Evolutionary conservation across 2,797 vertebrate genomes (phyloP).

Genomic region (Neosilurus mollespiculum): DNA sequence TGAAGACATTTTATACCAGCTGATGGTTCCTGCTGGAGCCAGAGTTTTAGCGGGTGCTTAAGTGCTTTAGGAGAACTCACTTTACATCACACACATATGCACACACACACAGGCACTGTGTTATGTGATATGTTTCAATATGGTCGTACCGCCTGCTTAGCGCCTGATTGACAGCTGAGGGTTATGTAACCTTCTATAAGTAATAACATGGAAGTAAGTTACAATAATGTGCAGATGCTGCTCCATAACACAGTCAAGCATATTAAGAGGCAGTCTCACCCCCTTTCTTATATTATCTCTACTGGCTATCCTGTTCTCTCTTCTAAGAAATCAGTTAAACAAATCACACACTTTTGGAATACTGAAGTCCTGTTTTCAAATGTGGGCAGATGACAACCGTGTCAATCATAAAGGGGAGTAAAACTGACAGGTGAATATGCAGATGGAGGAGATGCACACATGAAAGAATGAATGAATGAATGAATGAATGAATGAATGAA

Average conservation of each 20-base stretch:
- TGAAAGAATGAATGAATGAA: not conserved
- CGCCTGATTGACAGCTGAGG: slow-evolving; percentile 37
- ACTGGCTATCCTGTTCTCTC: not conserved
- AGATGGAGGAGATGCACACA: slow-evolving; percentile 35
- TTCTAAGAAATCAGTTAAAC: not conserved
- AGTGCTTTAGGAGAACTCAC: slow-evolving; percentile 1
- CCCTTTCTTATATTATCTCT: not conserved
- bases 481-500: slow-evolving; percentile 18
- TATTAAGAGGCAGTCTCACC: not conserved
- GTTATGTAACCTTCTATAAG: slow-evolving; percentile 11
- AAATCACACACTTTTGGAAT: not conserved
- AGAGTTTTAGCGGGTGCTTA: slow-evolving; percentile 14
- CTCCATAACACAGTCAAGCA: not conserved
- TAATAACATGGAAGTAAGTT: slow-evolving; percentile 33
- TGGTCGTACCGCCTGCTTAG: slow-evolving; percentile 33
- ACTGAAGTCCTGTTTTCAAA: not conserved
- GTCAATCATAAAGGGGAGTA: not conserved
- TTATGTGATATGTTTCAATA: not conserved
- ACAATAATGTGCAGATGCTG: not conserved
- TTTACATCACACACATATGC: not conserved
- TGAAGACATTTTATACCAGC: slow-evolving; percentile 10
- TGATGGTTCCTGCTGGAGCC: not conserved
- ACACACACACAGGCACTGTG: not conserved
- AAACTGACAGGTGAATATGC: not conserved
- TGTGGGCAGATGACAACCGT: not conserved